phyloP scores from a whole-genome alignment of 2,888 invertebrate genomes.

The Neria commutata region DNA sequence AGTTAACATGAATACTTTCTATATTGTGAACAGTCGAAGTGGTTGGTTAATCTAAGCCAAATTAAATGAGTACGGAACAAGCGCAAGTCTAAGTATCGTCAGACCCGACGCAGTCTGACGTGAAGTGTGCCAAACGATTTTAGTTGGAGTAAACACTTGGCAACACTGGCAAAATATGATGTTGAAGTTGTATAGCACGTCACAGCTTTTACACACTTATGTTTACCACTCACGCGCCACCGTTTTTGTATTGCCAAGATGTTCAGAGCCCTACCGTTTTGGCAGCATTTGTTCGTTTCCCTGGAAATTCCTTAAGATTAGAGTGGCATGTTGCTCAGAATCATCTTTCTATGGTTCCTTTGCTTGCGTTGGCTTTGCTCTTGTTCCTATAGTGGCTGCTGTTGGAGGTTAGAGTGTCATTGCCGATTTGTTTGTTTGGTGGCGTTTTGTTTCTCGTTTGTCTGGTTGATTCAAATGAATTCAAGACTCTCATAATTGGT shows the following conservation, averaged over 20 bases:
- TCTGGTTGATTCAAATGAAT: not conserved
- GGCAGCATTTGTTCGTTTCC: not conserved
- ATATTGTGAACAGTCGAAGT: too few species aligned
- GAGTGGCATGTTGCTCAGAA: not conserved
- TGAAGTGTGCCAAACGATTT: too few species aligned
- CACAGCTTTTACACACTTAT: not conserved
- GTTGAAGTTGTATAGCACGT: not conserved
- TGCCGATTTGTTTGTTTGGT: not conserved
- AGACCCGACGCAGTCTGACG: too few species aligned
- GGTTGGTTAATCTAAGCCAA: too few species aligned
- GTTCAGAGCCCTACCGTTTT: not conserved
- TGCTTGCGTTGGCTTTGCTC: not conserved
- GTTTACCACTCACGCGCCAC: not conserved
- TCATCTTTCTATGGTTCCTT: not conserved
- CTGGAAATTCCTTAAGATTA: not conserved
- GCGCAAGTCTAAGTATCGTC: too few species aligned
- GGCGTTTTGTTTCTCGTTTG: not conserved
- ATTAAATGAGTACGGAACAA: not conserved
- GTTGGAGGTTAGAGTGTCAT: too few species aligned
- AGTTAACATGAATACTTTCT: too few species aligned
- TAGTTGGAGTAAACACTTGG: not conserved
- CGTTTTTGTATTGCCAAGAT: not conserved
- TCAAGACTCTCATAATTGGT: not conserved
- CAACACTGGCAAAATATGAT: not conserved
- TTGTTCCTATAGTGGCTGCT: too few species aligned